Base-by-base conservation (phyloP, 1,140 invertebrate genomes). In the Drosophila eugracilis region DNA sequence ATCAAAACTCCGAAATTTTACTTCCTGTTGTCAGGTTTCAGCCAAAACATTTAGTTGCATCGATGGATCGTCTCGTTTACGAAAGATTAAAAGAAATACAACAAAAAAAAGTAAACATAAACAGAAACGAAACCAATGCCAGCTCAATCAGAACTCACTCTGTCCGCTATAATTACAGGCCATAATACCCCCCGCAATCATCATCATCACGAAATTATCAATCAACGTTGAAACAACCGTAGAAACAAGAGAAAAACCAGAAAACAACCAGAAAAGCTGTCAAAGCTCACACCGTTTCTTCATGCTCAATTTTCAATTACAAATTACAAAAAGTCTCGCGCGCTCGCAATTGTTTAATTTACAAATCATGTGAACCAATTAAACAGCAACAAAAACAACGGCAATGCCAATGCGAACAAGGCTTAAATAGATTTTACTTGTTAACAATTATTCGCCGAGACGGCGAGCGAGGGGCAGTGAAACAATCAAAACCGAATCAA, bases 311-410 rank as follows among this genome's bases (percentile, higher is more conserved):
- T 88, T 88, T 88, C 83, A 88, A 88, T 88, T 88, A 88, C 74
- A 86, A 86, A 78, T 65, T 83, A 78, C 75, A 78, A 78, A 78
- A 70, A 76, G 77, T 74, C 52, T 58, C 75, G 78, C 62, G 52
- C 78, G 78, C 67, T 73, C 79, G 67, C 73, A 88, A 89, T 90
- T 90, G 78, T 90, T 90, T 89, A 90, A 90, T 90, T 90, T 90
- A 90, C 86, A 90, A 90, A 90, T 90, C 86, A 90, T 90, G 86
- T 90, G 86, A 90, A 90, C 86, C 86, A 90, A 90, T 90, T 90
- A 90, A 75, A 75, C 75, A 79, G 60, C 77, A 65, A 36, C n/a
- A 6, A 36, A 14, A 59, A 36, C 37, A 60, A 55, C 48, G 42
- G 41, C 57, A 75, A 37, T 57, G 75, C 70, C 62, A 88, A n/a